Evolutionary conservation across 2,113 vertebrate species (phyloP).

Genomic region (Actenoides hombroni): DNA sequence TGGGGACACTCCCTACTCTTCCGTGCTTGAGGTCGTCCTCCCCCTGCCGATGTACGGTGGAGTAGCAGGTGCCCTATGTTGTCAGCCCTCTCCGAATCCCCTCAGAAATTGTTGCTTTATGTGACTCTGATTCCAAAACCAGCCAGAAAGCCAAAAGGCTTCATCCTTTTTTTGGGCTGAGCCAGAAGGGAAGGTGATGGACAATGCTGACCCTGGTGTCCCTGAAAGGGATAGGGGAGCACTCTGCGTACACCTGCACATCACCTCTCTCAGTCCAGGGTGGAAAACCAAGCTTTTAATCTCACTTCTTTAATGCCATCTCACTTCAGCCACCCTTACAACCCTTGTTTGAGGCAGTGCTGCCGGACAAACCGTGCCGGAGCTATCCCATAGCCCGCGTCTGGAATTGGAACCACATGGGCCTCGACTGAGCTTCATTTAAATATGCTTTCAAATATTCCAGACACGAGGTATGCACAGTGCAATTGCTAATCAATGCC

Average conservation of each 20-base stretch:
- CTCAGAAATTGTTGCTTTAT: background rate
- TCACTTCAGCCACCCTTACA: background rate
- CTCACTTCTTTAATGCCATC: background rate
- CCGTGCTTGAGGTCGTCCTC: accelerated
- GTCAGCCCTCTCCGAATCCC: background rate
- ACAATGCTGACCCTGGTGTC: background rate
- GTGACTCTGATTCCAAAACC: background rate
- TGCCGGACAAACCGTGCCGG: background rate
- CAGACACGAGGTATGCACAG: background rate
- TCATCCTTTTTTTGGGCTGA: background rate
- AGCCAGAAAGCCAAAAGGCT: background rate
- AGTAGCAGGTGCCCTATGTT: accelerated
- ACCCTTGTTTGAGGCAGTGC: background rate
- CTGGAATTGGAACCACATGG: background rate
- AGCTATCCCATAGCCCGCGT: accelerated
- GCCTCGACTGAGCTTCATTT: background rate
- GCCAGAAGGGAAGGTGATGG: background rate
- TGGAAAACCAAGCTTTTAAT: background rate
- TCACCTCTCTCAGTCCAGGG: background rate
- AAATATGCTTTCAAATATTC: background rate
- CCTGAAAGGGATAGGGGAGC: background rate
- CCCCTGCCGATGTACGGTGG: accelerated
- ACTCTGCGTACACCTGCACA: accelerated
- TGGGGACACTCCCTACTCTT: background rate
- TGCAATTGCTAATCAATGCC: background rate